These are phyloP conservation scores for Lamprologus speciosus DNA, from an alignment of 2,113 vertebrate species.

Conservation along the genomic window DNA sequence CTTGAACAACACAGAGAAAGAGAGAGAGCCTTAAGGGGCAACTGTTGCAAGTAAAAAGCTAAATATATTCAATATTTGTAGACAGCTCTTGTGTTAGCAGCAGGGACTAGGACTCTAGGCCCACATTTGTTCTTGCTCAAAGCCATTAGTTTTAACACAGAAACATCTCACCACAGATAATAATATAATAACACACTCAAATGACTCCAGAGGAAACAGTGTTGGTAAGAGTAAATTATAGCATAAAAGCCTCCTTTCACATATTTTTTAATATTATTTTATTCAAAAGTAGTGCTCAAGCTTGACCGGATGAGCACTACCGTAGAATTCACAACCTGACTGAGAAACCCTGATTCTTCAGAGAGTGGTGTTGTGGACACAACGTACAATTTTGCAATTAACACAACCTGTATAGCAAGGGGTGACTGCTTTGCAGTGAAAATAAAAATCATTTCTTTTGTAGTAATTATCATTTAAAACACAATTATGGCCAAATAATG, in stretches of 20 bases:
- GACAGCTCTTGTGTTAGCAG: slow-evolving; percentile 24
- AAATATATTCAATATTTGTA: slow-evolving; percentile 42
- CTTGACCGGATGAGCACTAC: neutral
- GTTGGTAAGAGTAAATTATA: neutral
- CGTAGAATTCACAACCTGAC: neutral
- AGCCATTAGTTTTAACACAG: slow-evolving; percentile 29
- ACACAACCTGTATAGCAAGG: neutral
- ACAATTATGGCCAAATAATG: neutral
- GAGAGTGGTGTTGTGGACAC: neutral
- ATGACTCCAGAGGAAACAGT: neutral
- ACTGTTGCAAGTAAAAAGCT: slow-evolving; percentile 18
- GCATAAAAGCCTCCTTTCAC: neutral
- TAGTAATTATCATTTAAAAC: neutral
- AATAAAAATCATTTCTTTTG: neutral
- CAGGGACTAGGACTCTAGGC: slow-evolving; percentile 1
- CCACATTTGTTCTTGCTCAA: slow-evolving; percentile 34
- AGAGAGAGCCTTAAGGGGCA: slow-evolving; percentile 3
- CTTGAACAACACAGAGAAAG: neutral
- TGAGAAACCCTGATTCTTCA: neutral
- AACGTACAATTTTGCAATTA: neutral
- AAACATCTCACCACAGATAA: slow-evolving; percentile 1
- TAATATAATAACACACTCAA: neutral
- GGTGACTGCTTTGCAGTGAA: neutral
- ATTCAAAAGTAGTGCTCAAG: neutral
- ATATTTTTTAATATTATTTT: neutral